Conservation (phyloP, 2,797 vertebrate genomes). For the Pampus argenteus region DNA sequence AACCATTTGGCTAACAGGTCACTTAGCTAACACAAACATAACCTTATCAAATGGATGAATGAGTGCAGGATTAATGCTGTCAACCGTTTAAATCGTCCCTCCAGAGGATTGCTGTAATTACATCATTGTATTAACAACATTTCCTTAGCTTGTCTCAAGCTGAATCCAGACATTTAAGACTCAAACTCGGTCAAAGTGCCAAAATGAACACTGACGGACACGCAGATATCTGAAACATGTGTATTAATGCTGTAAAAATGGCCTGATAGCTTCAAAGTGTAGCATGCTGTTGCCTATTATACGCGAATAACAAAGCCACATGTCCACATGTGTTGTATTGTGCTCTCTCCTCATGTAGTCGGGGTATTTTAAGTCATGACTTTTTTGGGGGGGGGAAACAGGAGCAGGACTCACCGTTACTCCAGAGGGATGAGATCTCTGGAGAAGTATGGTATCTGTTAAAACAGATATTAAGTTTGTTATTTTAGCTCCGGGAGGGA, state of each 20-base stretch:
- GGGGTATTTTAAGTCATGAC: constrained; percentile 29
- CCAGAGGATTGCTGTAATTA: neutral
- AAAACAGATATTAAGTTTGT: constrained; percentile 76
- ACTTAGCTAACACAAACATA: too few relatives aligned
- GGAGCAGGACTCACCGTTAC: constrained; percentile 35
- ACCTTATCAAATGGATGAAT: neutral
- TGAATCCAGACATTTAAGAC: neutral
- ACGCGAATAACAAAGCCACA: constrained; percentile 56
- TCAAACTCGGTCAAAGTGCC: constrained; percentile 26
- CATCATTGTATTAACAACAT: neutral
- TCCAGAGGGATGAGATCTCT: constrained; percentile 54
- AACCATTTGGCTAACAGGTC: too few relatives aligned
- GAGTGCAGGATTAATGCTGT: neutral
- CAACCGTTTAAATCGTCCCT: neutral
- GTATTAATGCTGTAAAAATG: constrained; percentile 46
- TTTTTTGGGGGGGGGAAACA: constrained; percentile 24
- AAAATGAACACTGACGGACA: constrained; percentile 8
- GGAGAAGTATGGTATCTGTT: constrained; percentile 68
- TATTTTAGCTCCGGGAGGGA: constrained; percentile 68
- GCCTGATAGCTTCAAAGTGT: constrained; percentile 68
- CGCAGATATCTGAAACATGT: constrained; percentile 36
- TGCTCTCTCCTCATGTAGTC: constrained; percentile 33
- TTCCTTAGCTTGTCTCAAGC: neutral
- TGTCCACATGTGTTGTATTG: constrained; percentile 57
- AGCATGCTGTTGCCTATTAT: constrained; percentile 52